These are phyloP conservation scores for Pan paniscus DNA, from an alignment of 2,113 vertebrate species.

Conservation along the genomic window DNA sequence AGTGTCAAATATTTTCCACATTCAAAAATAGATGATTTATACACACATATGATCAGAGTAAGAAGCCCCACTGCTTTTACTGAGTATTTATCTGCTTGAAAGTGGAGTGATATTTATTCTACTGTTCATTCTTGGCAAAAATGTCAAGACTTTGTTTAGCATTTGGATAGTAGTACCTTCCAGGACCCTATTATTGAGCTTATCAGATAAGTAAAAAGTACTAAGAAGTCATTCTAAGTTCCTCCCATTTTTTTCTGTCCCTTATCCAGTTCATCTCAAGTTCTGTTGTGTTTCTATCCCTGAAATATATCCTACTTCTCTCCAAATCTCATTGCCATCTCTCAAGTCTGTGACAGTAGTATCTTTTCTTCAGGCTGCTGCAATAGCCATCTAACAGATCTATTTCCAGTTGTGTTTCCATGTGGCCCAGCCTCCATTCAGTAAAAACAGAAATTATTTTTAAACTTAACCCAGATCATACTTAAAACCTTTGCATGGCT, in stretches of 20 bases:
- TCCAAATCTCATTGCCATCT: neutral
- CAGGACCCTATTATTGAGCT: neutral
- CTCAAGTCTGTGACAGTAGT: neutral
- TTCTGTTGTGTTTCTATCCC: neutral
- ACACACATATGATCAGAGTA: neutral
- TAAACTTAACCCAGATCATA: neutral
- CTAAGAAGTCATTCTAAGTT: neutral
- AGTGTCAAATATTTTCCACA: neutral
- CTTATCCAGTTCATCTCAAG: neutral
- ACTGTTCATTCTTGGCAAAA: neutral
- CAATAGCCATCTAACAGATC: neutral
- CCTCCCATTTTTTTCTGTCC: neutral
- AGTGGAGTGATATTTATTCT: neutral
- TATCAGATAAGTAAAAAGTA: neutral
- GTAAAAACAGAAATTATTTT: neutral
- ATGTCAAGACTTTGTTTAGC: neutral
- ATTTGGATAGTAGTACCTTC: neutral
- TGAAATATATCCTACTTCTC: neutral
- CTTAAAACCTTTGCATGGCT: neutral
- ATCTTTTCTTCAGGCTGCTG: neutral
- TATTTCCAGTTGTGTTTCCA: neutral
- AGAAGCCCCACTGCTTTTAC: neutral
- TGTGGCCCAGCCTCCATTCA: neutral
- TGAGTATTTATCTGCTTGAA: neutral
- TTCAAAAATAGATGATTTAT: slow-evolving; percentile 15